phyloP scores from a whole-genome alignment of 2,888 invertebrate genomes.

The Amphipoea oculea region DNA sequence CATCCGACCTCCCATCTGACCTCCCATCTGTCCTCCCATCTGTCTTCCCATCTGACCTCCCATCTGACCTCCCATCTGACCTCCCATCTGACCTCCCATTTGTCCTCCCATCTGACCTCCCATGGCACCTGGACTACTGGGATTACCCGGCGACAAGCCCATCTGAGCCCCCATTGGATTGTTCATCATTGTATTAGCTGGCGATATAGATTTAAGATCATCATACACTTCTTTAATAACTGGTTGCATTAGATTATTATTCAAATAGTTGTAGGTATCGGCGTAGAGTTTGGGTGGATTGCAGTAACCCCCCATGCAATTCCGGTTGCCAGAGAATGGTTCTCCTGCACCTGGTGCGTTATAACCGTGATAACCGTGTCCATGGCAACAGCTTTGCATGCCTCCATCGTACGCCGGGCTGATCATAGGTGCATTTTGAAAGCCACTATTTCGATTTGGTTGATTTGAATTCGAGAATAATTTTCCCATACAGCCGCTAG shows the following conservation, averaged over 20 bases:
- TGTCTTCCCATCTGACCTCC: too few species aligned
- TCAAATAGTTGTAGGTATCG: conserved; percentile 84
- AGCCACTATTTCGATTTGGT: conserved; percentile 57
- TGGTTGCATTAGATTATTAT: conserved; percentile 84
- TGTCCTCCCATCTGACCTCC: conserved; percentile 42
- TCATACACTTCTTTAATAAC: conserved; percentile 84
- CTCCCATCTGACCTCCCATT: not conserved
- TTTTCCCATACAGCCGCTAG: conserved; percentile 88
- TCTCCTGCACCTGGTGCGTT: conserved; percentile 72
- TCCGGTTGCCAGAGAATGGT: conserved; percentile 65
- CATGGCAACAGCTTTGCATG: conserved; percentile 72
- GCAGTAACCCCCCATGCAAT: conserved; percentile 73
- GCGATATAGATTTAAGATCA: conserved; percentile 81
- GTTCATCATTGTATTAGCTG: conserved; percentile 81
- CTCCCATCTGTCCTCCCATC: too few species aligned
- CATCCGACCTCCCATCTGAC: too few species aligned
- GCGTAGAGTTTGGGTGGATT: conserved; percentile 82
- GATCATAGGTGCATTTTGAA: conserved; percentile 50
- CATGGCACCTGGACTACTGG: conserved; percentile 13
- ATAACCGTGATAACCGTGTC: conserved; percentile 67
- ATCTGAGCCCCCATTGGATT: conserved; percentile 75
- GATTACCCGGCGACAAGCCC: too few species aligned
- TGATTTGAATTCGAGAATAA: conserved; percentile 77
- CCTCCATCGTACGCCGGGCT: conserved; percentile 72
- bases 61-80: not conserved